Evolutionary conservation across 1,140 invertebrate species (phyloP), one percentile per base, ranked within the genome.

Genomic region (Drosophila ficusphila): DNA sequence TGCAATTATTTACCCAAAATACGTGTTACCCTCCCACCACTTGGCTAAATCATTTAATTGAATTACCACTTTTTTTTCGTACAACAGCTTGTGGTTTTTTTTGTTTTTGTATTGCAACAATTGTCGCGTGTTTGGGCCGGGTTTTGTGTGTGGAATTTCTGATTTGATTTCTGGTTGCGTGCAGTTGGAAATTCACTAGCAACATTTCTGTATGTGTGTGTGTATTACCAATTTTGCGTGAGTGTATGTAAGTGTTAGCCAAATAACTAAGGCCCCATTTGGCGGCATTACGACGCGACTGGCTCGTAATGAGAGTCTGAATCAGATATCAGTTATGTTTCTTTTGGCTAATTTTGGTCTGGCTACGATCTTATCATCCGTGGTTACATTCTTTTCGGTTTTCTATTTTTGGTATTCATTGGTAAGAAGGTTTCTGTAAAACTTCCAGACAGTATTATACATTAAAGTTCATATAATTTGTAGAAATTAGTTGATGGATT

Each of bases 101-200:
- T 62, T 47, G 14, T 31, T 64, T 49, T 52, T 39, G 38, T n/a
- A n/a, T 67, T 74, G 52, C 60, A 60, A 54, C 68, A 73, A 64
- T 86, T 86, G 62, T 82, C 74, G 74, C 79, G 54, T 83, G 67
- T 69, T 51, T 58, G 33, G 61, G 31, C 34, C 36, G 33, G 42
- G 39, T 23, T 9, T 23, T 64, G 79, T 83, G 79, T 38, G 16
- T 54, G 64, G 83, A 67, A 89, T 83, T 65, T 58, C 51, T 60
- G 60, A 88, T 89, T 79, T 12, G 39, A 39, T 36, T 39, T 54
- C 73, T 64, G 52, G 54, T 68, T 62, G 78, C 70, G 64, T 79
- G 72, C 67, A 34, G 47, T 49, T 75, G 33, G 65, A 56, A 61
- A 36, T 52, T 42, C 31, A 58, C 38, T 31, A 64, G 27, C 46